Base-by-base conservation (phyloP, 2,797 vertebrate genomes). In the Hypotaenidia okinawae region DNA sequence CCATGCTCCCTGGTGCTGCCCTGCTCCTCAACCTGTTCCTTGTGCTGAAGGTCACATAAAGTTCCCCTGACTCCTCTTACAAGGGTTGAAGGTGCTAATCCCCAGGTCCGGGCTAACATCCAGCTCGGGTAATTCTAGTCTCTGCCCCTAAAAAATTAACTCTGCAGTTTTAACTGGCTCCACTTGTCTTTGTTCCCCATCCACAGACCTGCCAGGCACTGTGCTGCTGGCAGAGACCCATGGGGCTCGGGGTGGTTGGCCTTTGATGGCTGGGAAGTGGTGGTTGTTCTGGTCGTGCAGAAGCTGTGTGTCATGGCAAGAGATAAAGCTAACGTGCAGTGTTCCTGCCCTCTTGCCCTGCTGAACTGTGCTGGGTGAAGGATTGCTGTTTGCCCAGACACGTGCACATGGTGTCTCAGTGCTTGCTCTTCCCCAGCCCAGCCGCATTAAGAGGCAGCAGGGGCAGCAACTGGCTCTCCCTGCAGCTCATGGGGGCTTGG, bases 41-140 rank as follows among this genome's bases (percentile, higher is more conserved):
- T 1, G 0, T 16, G 37, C 70, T 64, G 69, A 54, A 78, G 81
- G 94, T 82, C 70, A 63, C 3, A 9, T 41, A 83, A 70, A 91
- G 69, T 74, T 94, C 83, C 30, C 49, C 75, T 80, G 87, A 81
- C 61, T 67, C 35, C 57, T 88, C 58, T 89, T 84, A 84, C 39
- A 30, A 30, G 21, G n/a, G 25, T 3, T 59, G 54, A 57, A 77
- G 66, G 58, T 87, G 75, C 74, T 84, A 90, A 86, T 94, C 80
- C 80, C 51, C 2, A 6, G 0, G 1, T 73, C 89, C 54, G 82
- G 82, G 87, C 82, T 79, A 14, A 39, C 63, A 86, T 80, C 86
- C 84, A 90, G 67, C 67, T 81, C 67, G 33, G 93, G 55, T 87
- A 78, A 74, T 87, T 78, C 92, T 94, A 93, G 32, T 83, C 68